phyloP scores from a whole-genome alignment of 1,140 invertebrate species.

The Atta cephalotes region DNA sequence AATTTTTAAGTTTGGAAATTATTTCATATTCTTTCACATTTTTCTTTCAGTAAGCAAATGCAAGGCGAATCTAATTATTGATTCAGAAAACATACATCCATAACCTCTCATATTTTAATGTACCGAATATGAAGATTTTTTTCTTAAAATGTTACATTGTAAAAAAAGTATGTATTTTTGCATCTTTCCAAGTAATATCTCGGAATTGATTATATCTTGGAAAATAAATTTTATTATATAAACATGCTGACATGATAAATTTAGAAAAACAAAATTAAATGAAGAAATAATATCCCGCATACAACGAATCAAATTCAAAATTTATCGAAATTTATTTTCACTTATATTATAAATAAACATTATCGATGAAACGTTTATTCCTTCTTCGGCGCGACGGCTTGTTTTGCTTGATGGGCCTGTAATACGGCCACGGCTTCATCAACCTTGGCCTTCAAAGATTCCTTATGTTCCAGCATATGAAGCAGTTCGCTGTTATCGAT shows the following conservation, averaged over 20 bases:
- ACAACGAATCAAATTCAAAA: slow-evolving; percentile 46
- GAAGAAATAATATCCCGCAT: slow-evolving; percentile 28
- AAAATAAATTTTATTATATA: background rate
- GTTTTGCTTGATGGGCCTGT: slow-evolving; percentile 98
- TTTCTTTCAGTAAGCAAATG: slow-evolving; percentile 40
- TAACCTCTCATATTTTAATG: background rate
- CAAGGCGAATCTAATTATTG: background rate
- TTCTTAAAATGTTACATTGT: slow-evolving; percentile 6
- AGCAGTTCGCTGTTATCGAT: slow-evolving; percentile 99
- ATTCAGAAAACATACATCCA: background rate
- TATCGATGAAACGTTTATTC: slow-evolving; percentile 86
- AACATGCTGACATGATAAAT: slow-evolving; percentile 11
- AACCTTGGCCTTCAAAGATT: slow-evolving; percentile 98
- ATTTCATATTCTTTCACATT: slow-evolving; percentile 51
- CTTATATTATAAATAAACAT: slow-evolving; percentile 33
- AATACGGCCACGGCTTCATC: slow-evolving; percentile 99
- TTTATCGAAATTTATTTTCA: slow-evolving; percentile 32
- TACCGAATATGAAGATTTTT: slow-evolving; percentile 28
- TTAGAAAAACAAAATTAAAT: slow-evolving; percentile 63
- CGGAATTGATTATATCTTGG: background rate
- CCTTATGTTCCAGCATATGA: slow-evolving; percentile 99
- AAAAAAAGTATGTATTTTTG: slow-evolving; percentile 10
- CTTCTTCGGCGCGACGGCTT: slow-evolving; percentile 91
- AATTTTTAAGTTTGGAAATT: slow-evolving; percentile 70
- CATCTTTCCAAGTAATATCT: background rate